These are phyloP conservation scores for Venustaconcha ellipsiformis DNA, from an alignment of 1,140 invertebrate species.

Conservation along the genomic window DNA sequence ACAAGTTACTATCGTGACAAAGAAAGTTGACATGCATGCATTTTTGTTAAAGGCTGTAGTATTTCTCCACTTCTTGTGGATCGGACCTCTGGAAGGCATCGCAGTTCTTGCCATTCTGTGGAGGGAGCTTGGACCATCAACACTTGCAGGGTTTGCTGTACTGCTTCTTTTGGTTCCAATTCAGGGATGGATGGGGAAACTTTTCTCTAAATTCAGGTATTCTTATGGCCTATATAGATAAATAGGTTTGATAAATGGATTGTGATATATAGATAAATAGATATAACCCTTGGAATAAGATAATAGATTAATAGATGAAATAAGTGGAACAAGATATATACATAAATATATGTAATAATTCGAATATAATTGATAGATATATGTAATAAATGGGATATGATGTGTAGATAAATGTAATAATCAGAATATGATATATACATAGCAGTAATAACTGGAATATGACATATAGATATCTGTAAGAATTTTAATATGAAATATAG, in stretches of 20 bases:
- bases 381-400: too few relatives aligned
- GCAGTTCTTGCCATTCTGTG: slow-evolving; percentile 83
- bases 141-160: slow-evolving; percentile 82
- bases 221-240: background rate
- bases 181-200: slow-evolving; percentile 72
- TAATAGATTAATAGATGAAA: too few relatives aligned
- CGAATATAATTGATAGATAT: too few relatives aligned
- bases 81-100: slow-evolving; percentile 80
- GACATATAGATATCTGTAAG: too few relatives aligned
- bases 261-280: too few relatives aligned
- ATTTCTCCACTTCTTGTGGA: slow-evolving; percentile 72
- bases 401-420: too few relatives aligned
- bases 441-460: too few relatives aligned
- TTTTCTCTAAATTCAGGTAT: slow-evolving; percentile 66
- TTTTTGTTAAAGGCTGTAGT: slow-evolving; percentile 65
- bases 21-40: background rate
- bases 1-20: background rate
- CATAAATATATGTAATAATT: too few relatives aligned
- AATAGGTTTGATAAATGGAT: background rate
- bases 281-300: too few relatives aligned
- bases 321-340: too few relatives aligned
- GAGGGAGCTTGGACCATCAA: slow-evolving; percentile 78
- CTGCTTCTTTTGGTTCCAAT: slow-evolving; percentile 86
- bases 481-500: too few relatives aligned
- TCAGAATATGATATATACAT: too few relatives aligned